Evolutionary conservation across 2,888 invertebrate genomes (phyloP), one percentile per base, ranked within the genome.

Genomic region (Oscheius sp.): DNA sequence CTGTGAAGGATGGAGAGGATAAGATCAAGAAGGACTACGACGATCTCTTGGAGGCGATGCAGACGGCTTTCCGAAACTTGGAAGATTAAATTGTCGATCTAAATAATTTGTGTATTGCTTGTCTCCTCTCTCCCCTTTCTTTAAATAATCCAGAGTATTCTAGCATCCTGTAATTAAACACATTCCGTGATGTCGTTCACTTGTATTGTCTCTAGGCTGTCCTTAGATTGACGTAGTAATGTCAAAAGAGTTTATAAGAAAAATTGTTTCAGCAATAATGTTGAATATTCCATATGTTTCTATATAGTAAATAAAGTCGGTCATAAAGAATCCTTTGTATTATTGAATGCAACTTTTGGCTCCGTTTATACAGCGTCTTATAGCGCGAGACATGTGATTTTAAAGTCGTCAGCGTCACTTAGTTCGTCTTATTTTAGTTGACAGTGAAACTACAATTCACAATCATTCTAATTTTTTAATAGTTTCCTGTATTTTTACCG

Each of bases 21-120:
- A 97, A 96, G 89, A 95, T 99, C 88, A 93, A 93, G 88, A 92
- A 93, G 51, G 96, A 97, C 86, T 96, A 93, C 88, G 97, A 98
- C 87, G 95, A 95, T 86, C 89, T 99, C 66, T 90, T 94, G 84
- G 98, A 99, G 88, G 94, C 95, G 87, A 94, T 99, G 90, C 93
- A 94, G 84, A 93, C 93, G 87, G 67, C 67, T 59, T 67, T 67
- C 67, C 45, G 67, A 45, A 67, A 95, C 90, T 90, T 99, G 86
- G 97, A 98, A 90, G 97, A 98, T 89, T 95, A 94, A 90, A 30
- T 24, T 45, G 24, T 17, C 36, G 47, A 47, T 22, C 59, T 2
- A 5, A 51, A n/a, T n/a, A n/a, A 24, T 54, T 28, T 33, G 56
- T 32, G 24, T 45, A 61, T 45, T 6, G 24, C 30, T 44, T 44